Evolutionary conservation across 64 coral and sea anemone genomes (phyloP).

Genomic region (Astreopora myriophthalma): DNA sequence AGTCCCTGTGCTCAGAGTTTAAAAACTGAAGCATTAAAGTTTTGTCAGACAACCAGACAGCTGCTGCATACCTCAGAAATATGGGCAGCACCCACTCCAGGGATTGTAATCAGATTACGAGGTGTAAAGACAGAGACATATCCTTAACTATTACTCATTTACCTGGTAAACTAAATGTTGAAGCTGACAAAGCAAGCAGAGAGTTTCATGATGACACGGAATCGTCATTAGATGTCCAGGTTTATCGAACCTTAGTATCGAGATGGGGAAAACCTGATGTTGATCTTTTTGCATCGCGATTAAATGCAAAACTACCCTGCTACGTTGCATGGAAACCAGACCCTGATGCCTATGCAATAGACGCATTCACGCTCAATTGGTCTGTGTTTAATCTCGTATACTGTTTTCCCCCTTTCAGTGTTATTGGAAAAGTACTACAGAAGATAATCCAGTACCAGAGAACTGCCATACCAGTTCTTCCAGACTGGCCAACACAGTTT

Average conservation of each 20-base stretch:
- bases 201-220: slow-evolving; percentile 50
- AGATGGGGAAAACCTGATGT: slow-evolving; percentile 18
- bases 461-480: slow-evolving; percentile 26
- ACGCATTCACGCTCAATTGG: slow-evolving; percentile 55
- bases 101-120: slow-evolving; percentile 44
- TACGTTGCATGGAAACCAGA: slow-evolving; percentile 58
- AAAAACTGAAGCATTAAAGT: not conserved
- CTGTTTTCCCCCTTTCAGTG: slow-evolving; percentile 61
- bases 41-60: slow-evolving; percentile 33
- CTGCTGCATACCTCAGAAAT: slow-evolving; percentile 61
- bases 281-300: slow-evolving; percentile 53
- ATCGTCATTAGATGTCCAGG: slow-evolving; percentile 22
- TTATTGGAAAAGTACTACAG: slow-evolving; percentile 49
- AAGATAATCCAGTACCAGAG: too few relatives aligned
- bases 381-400: slow-evolving; percentile 46
- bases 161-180: slow-evolving; percentile 65
- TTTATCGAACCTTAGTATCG: not conserved
- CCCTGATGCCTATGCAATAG: slow-evolving; percentile 13
- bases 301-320: too few relatives aligned
- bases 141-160: slow-evolving; percentile 55
- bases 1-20: not conserved
- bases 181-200: slow-evolving; percentile 61
- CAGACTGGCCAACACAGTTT: slow-evolving; percentile 68
- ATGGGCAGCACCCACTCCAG: slow-evolving; percentile 76
- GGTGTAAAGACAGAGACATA: slow-evolving; percentile 61